These are phyloP conservation scores for Baryphthengus martii DNA, from an alignment of 2,113 vertebrate genomes.

Conservation along the genomic window DNA sequence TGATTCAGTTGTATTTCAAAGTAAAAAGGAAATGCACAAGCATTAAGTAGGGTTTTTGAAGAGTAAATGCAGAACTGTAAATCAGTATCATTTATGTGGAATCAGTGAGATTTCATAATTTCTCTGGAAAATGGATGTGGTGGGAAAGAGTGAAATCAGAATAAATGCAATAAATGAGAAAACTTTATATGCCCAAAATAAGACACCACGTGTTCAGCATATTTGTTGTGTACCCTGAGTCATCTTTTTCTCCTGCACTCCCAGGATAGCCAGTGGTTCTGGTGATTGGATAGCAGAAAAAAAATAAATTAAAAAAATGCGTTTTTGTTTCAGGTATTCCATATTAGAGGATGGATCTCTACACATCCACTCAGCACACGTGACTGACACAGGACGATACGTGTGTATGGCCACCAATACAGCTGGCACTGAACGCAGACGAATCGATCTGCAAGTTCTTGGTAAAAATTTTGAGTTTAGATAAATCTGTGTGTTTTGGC, in stretches of 20 bases:
- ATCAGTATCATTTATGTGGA: not conserved
- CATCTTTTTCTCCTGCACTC: not conserved
- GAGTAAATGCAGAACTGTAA: not conserved
- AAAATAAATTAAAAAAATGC: not conserved
- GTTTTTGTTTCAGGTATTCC: conserved; percentile 76
- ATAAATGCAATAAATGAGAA: not conserved
- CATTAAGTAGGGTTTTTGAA: not conserved
- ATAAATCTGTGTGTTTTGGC: not conserved
- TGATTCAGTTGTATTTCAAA: not conserved
- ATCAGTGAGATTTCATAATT: not conserved
- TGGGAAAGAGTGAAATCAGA: not conserved
- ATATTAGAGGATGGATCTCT: conserved; percentile 85
- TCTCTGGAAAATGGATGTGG: not conserved
- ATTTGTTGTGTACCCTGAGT: not conserved
- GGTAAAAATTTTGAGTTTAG: conserved; percentile 70
- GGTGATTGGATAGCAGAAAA: not conserved
- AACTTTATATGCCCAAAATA: not conserved
- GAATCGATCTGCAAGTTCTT: conserved; percentile 86
- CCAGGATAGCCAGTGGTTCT: not conserved
- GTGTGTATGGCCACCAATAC: conserved; percentile 91
- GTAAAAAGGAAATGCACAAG: not conserved
- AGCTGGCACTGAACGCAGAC: conserved; percentile 86
- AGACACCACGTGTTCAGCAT: too few relatives aligned
- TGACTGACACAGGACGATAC: conserved; percentile 87
- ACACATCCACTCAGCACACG: conserved; percentile 79